A percentile compares a stretch with the other conserved stretches of the same genome.
phyloP scores from a whole-genome alignment of 2,888 invertebrate genomes.

The Pseudococcus jackbeardsleyi region DNA sequence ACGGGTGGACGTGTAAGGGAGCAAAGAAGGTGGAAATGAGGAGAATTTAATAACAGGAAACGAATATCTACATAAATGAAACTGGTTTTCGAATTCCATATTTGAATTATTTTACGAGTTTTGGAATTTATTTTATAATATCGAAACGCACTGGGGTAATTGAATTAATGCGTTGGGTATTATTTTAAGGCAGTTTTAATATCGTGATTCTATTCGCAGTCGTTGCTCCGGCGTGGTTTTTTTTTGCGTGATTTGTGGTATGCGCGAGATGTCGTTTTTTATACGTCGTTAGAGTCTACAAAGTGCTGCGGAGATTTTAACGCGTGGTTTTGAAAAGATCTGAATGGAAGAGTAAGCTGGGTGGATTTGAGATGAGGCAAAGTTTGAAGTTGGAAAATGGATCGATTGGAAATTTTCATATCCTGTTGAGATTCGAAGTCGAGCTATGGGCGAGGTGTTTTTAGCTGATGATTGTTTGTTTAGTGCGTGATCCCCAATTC shows the following conservation, averaged over 20 bases:
- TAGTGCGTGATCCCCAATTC: background rate
- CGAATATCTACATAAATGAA: slow-evolving; percentile 12
- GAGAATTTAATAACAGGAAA: slow-evolving; percentile 42
- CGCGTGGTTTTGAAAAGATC: background rate
- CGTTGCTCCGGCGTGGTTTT: background rate
- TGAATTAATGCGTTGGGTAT: slow-evolving; percentile 48
- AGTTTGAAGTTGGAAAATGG: background rate
- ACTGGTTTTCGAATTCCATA: slow-evolving; percentile 43
- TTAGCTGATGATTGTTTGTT: background rate
- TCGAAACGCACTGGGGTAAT: slow-evolving; percentile 28
- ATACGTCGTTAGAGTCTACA: background rate
- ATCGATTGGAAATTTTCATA: background rate
- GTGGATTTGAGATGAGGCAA: background rate
- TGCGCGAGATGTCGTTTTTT: background rate
- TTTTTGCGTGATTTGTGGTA: background rate
- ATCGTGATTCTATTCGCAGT: background rate
- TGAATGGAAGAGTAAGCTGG: background rate
- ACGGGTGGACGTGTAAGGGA: background rate
- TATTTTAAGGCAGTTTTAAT: slow-evolving; percentile 39
- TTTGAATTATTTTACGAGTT: slow-evolving; percentile 41
- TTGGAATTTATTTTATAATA: slow-evolving; percentile 40
- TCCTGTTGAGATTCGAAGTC: background rate
- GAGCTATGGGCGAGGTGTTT: background rate
- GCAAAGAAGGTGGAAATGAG: background rate
- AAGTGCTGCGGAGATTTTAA: background rate